Base-by-base conservation (phyloP, 2,797 vertebrate species). In the Coregonus sp. region DNA sequence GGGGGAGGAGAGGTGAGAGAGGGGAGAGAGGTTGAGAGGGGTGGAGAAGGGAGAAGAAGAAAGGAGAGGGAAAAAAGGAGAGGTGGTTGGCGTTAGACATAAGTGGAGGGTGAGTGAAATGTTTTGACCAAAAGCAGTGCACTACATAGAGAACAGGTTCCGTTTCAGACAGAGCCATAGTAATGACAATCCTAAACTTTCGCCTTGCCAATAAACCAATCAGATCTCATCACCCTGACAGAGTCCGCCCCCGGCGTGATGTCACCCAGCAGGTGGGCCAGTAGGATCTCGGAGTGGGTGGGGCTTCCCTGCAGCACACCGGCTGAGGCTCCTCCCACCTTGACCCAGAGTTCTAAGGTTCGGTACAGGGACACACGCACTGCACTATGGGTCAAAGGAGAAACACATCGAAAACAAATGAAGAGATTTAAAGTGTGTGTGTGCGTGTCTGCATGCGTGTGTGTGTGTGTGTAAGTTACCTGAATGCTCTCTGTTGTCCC, bases 401-500 rank as follows among this genome's bases (percentile, higher is more conserved):
- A 66, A 29, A 73, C n/a, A 69, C 11, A 56, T 59, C 15, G 31
- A 0, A 15, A 52, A 15, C 0, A n/a, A 63, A 14, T 25, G 15
- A 51, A 20, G 1, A n/a, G 0, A 47, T 11, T 47, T 56, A 52
- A 35, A 5, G 37, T 37, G 54, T 47, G 16, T 66, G 74, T 56
- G 37, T 54, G 20, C 47, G 56, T 67, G 14, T 66, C 15, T 15
- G n/a, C 25, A 37, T 59, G 5, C 33, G 0, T 11, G 9, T 1
- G 2, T 47, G 7, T 0, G 0, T 47, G 0, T 4, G 35, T 1
- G 40, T 12, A 47, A 47, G 40, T 47, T 81, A 98, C 96, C 96
- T 96, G 92, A 95, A 97, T 3, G 96, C 94, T 85, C 94, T 93
- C 85, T 97, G 96, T 77, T 96, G 96, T 18, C 96, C 96, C 11